Evolutionary conservation across 2,797 vertebrate species (phyloP).

Genomic region (Menidia menidia): DNA sequence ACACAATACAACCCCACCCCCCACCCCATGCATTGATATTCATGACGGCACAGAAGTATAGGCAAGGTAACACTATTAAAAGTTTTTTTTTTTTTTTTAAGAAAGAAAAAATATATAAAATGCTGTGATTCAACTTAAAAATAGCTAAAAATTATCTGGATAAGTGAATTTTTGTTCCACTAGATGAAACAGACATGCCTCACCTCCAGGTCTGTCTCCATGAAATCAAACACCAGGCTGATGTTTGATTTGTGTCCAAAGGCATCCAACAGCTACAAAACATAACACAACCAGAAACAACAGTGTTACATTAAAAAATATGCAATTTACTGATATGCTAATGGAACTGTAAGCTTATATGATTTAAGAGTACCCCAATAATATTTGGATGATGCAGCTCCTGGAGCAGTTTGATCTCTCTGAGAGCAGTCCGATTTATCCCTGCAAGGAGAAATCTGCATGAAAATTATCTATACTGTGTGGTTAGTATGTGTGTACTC

Average conservation of each 20-base stretch:
- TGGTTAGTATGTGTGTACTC: background rate
- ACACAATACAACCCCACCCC: too few species aligned
- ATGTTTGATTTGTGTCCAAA: constrained; percentile 99
- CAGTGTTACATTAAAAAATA: background rate
- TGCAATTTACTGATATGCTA: background rate
- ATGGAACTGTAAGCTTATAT: background rate
- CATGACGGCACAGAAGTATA: too few species aligned
- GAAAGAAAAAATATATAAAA: too few species aligned
- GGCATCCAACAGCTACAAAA: constrained; percentile 91
- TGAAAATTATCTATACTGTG: background rate
- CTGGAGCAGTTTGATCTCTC: constrained; percentile 96
- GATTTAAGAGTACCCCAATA: constrained; percentile 87
- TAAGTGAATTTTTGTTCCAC: too few species aligned
- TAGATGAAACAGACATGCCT: constrained; percentile 4
- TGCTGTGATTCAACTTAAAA: too few species aligned
- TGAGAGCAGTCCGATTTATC: constrained; percentile 96
- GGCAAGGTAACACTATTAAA: too few species aligned
- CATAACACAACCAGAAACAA: background rate
- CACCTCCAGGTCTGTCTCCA: constrained; percentile 99
- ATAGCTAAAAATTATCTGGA: too few species aligned
- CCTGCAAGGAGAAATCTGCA: constrained; percentile 73
- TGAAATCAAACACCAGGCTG: constrained; percentile 98
- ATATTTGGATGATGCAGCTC: constrained; percentile 97
- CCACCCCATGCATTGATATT: too few species aligned
- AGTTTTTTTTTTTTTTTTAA: too few species aligned